Base-by-base conservation (phyloP, 2,113 vertebrate species). In the Pterocles gutturalis region DNA sequence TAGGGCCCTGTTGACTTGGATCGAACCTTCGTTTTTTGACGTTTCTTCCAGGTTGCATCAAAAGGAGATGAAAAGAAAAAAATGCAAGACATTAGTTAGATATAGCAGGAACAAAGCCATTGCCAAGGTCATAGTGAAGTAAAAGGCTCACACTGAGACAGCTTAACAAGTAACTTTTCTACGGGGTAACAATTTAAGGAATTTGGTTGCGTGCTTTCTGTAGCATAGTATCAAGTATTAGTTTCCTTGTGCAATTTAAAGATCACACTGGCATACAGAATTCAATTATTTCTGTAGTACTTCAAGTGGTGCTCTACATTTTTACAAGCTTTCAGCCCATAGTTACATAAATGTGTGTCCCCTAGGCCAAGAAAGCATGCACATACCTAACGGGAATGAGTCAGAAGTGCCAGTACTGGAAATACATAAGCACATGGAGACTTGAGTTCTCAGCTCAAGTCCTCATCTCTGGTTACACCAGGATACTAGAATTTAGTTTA, bases 1-100 rank as follows among this genome's bases (percentile, higher is more conserved):
- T 99, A 97, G 99, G 99, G 79, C 98, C 99, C 94, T 98, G 99
- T 95, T 99, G 98, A 89, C 97, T 99, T 90, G 99, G 99, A 96
- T 99, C 99, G 19, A 99, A 99, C 86, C 99, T 99, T 97, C 99
- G 98, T 98, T 99, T 99, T 99, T 99, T 99, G 98, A 99, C 99
- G 98, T 99, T 99, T 99, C 99, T 99, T 99, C 98, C 98, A 97
- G 95, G 83, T 97, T 78, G 71, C 95, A 96, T 95, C 95, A 97
- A 92, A 95, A 95, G 93, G 94, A 97, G 97, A 87, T n/a, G 86
- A 93, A 98, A 97, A 98, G 90, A 97, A 64, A 71, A 87, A 93
- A 97, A 96, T 89, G 96, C 96, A 98, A 97, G 96, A 95, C 36
- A 81, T 98, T 97, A 98, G 95, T 98, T 90, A 98, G 94, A 91